Percentiles rank a stretch among this genome's conserved stretches.
Conservation (phyloP, 1,140 invertebrate species). For the Thaumetopoea pityocampa region DNA sequence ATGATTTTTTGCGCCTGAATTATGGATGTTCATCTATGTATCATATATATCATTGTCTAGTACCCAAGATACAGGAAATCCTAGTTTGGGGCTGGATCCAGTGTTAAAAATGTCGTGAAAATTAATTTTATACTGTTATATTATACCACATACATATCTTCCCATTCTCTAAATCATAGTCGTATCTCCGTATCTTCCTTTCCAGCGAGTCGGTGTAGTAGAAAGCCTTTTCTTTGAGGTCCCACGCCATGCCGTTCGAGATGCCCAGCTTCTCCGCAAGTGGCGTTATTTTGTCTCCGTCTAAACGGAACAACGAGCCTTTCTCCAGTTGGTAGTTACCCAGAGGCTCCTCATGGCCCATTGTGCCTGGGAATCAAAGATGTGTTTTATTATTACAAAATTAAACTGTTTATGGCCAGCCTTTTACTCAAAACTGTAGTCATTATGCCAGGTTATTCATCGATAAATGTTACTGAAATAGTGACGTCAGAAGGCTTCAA, state of each 20-base stretch:
- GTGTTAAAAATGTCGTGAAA: not conserved
- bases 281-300: slow-evolving; percentile 52
- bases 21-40: no score
- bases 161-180: slow-evolving; percentile 83
- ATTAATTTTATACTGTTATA: not conserved
- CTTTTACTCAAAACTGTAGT: not conserved
- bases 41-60: no score
- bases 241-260: slow-evolving; percentile 91
- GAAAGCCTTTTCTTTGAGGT: slow-evolving; percentile 80
- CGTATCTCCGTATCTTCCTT: slow-evolving; percentile 81
- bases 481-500: no score
- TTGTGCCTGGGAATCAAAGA: slow-evolving; percentile 78
- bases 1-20: no score
- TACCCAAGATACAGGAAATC: no score
- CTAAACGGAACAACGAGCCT: slow-evolving; percentile 77
- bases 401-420: not conserved
- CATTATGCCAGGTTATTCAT: not conserved
- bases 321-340: slow-evolving; percentile 63
- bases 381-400: not conserved
- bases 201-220: slow-evolving; percentile 87
- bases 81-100: no score
- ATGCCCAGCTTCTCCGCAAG: slow-evolving; percentile 76
- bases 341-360: slow-evolving; percentile 77
- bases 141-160: slow-evolving; percentile 67
- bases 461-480: no score